A percentile compares a stretch with the other conserved stretches of the same genome.
Evolutionary conservation across 2,888 invertebrate genomes (phyloP).

Genomic region (Melikaiella ostensackeni): DNA sequence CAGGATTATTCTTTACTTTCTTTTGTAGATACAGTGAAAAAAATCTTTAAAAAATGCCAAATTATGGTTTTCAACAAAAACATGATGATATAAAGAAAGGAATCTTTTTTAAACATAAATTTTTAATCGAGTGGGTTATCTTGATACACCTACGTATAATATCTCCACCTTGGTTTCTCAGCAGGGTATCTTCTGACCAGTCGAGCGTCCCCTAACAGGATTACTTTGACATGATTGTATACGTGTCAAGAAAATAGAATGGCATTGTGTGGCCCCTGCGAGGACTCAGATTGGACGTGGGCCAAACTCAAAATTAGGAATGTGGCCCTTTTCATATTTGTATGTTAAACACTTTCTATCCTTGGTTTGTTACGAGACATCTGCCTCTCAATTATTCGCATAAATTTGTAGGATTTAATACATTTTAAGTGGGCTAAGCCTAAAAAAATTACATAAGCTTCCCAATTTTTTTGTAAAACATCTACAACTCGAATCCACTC

Average conservation of each 20-base stretch:
- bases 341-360: slow-evolving; percentile 63
- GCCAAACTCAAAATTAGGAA: slow-evolving; percentile 69
- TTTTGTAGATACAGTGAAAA: too few relatives aligned
- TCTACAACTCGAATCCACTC: too few relatives aligned
- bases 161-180: slow-evolving; percentile 60
- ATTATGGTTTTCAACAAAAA: too few relatives aligned
- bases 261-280: slow-evolving; percentile 65
- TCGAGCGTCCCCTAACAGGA: slow-evolving; percentile 74
- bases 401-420: slow-evolving; percentile 41
- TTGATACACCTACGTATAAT: slow-evolving; percentile 25
- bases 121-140: slow-evolving; percentile 15
- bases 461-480: too few relatives aligned
- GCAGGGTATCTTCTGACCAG: slow-evolving; percentile 69
- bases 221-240: slow-evolving; percentile 74
- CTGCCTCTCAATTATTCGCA: slow-evolving; percentile 51
- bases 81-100: too few relatives aligned
- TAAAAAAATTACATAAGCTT: not conserved
- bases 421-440: not conserved
- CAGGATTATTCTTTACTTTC: not conserved
- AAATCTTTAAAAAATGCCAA: too few relatives aligned
- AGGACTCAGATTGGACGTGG: slow-evolving; percentile 57
- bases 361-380: slow-evolving; percentile 54
- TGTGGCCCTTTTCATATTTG: slow-evolving; percentile 62
- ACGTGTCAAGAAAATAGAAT: slow-evolving; percentile 75
- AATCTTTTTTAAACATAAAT: not conserved